A percentile compares a stretch with the other conserved stretches of the same genome.
Evolutionary conservation across 1,140 invertebrate species (phyloP).

Genomic region (Drosophila novamexicana): DNA sequence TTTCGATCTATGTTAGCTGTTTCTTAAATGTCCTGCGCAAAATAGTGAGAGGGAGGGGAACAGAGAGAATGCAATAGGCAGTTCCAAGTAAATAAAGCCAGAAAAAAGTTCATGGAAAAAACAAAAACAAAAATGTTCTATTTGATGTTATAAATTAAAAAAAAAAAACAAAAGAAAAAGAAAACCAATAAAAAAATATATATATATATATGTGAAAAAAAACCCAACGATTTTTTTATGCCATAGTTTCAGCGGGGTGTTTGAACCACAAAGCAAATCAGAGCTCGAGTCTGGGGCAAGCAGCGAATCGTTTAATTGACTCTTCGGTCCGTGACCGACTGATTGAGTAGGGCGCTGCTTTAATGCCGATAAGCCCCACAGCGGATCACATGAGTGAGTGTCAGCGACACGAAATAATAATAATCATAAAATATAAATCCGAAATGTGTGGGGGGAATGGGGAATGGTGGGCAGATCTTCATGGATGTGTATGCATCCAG

Average conservation of each 20-base stretch:
- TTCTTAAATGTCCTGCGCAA: slow-evolving; percentile 56
- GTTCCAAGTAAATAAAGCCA: slow-evolving; percentile 34
- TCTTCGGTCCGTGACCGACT: slow-evolving; percentile 11
- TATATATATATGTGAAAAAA: slow-evolving; percentile 47
- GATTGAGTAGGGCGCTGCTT: slow-evolving; percentile 17
- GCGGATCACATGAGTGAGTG: slow-evolving; percentile 23
- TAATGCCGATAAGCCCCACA: slow-evolving; percentile 15
- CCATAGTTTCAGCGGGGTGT: neutral
- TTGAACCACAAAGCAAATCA: slow-evolving; percentile 14
- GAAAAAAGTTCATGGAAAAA: slow-evolving; percentile 32
- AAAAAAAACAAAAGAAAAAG: slow-evolving; percentile 27
- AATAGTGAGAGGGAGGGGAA: slow-evolving; percentile 3
- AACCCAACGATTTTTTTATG: slow-evolving; percentile 19
- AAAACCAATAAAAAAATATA: slow-evolving; percentile 4
- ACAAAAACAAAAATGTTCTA: slow-evolving; percentile 62
- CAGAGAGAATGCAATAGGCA: slow-evolving; percentile 33
- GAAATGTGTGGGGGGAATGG: too few relatives aligned
- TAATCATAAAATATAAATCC: too few relatives aligned
- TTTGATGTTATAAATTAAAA: slow-evolving; percentile 75
- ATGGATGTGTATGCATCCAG: too few relatives aligned
- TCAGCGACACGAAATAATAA: neutral
- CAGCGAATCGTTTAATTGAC: slow-evolving; percentile 32
- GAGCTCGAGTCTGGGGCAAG: neutral
- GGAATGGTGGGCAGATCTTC: too few relatives aligned
- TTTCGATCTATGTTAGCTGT: slow-evolving; percentile 75